Conservation (phyloP, 2,797 vertebrate species). For the Tenualosa thibaudeaui region DNA sequence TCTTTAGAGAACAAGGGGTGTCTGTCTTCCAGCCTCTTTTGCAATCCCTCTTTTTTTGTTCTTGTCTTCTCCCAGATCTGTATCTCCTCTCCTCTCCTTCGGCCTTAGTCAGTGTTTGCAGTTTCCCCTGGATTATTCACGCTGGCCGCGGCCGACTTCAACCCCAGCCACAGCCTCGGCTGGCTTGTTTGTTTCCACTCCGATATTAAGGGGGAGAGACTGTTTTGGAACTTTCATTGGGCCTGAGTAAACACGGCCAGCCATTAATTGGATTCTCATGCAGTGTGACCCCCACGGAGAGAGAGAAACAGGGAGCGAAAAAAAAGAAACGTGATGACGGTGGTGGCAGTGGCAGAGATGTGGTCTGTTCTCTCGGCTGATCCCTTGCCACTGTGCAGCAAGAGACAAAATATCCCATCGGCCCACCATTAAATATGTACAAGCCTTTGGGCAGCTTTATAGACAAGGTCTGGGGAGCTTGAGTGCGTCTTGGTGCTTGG, state of each 20-base stretch:
- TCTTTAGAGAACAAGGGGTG: neutral
- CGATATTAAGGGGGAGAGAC: neutral
- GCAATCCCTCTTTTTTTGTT: neutral
- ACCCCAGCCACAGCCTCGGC: neutral
- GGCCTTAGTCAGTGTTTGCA: neutral
- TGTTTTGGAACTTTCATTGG: conserved; percentile 15
- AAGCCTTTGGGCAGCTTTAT: neutral
- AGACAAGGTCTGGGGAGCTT: neutral
- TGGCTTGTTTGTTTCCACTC: neutral
- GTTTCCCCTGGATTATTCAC: conserved; percentile 10
- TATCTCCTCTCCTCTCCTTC: neutral
- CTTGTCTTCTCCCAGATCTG: neutral
- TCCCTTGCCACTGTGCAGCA: neutral
- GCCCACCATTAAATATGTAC: neutral
- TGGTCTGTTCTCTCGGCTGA: neutral
- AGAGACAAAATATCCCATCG: neutral
- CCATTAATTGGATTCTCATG: conserved; percentile 36
- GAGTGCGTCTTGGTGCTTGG: neutral
- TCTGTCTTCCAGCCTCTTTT: neutral
- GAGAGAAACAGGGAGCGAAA: neutral
- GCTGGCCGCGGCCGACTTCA: neutral
- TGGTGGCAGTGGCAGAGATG: neutral
- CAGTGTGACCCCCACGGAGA: conserved; percentile 5
- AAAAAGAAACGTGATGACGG: neutral
- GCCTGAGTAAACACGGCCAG: conserved; percentile 28